These are phyloP conservation scores for Stichopus horrens DNA, from an alignment of 53 echinoderm and acorn worm species.

Conservation along the genomic window DNA sequence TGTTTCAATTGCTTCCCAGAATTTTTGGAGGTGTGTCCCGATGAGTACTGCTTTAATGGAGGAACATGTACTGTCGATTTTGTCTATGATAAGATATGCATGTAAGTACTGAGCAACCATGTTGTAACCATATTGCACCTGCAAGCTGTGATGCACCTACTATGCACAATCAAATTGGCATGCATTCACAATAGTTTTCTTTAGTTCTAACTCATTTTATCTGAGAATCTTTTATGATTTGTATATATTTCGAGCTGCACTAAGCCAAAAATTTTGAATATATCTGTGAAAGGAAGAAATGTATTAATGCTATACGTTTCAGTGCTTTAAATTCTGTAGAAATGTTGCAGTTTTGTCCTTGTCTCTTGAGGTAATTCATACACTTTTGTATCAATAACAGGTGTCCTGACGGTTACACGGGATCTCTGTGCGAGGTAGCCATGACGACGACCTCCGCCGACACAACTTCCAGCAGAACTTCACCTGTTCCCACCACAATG, in stretches of 20 bases:
- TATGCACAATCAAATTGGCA: no score
- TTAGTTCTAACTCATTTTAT: no score
- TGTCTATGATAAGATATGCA: slow-evolving; percentile 25
- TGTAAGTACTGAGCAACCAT: slow-evolving; percentile 1
- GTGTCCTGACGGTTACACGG: slow-evolving; percentile 1
- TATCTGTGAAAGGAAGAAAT: no score
- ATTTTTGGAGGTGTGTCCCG: neutral
- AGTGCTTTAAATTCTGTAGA: no score
- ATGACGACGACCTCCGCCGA: neutral
- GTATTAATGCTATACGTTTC: no score
- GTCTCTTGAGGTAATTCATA: neutral
- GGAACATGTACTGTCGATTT: slow-evolving; percentile 26
- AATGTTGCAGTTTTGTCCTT: no score
- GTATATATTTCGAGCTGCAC: no score
- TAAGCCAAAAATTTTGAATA: no score
- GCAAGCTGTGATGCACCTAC: no score
- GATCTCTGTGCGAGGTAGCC: neutral
- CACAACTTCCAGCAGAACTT: neutral
- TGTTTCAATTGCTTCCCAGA: slow-evolving; percentile 2
- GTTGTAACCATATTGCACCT: no score
- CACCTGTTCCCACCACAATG: neutral
- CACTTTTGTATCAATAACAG: neutral
- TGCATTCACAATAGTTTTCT: no score
- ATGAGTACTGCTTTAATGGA: slow-evolving; percentile 12
- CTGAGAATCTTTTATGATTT: no score